phyloP scores from a whole-genome alignment of 1,140 invertebrate species.

The Acromyrmex echinatior region DNA sequence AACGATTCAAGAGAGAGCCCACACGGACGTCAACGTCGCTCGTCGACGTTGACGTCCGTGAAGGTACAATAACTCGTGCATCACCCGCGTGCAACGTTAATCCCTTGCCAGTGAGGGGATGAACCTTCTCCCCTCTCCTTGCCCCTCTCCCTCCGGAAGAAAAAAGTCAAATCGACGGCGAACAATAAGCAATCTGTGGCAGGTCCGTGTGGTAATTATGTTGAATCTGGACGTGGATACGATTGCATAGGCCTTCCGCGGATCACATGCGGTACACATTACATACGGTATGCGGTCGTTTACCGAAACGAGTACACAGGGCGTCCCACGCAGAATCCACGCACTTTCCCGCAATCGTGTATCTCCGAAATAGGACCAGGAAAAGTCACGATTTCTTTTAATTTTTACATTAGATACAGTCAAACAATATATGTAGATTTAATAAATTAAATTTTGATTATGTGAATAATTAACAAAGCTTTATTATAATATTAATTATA shows the following conservation, averaged over 20 bases:
- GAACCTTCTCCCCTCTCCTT: not conserved
- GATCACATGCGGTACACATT: slow-evolving; percentile 68
- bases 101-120: slow-evolving; percentile 19
- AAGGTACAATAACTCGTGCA: slow-evolving; percentile 66
- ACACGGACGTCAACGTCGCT: not conserved
- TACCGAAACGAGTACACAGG: not conserved
- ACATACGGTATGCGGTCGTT: slow-evolving; percentile 59
- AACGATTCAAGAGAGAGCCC: slow-evolving; percentile 8
- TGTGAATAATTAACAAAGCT: not conserved
- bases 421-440: not conserved
- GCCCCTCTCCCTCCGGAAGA: not conserved
- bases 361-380: not conserved
- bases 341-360: not conserved
- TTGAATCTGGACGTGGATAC: slow-evolving; percentile 62
- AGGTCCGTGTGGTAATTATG: slow-evolving; percentile 62
- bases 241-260: slow-evolving; percentile 27
- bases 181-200: slow-evolving; percentile 72
- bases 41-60: slow-evolving; percentile 65
- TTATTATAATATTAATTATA: not conserved
- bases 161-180: slow-evolving; percentile 28
- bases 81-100: slow-evolving; percentile 60
- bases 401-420: not conserved
- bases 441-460: not conserved
- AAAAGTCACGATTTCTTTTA: not conserved
- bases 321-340: slow-evolving; percentile 6